These are phyloP conservation scores for Lacerta viridis DNA, from an alignment of 2,797 vertebrate genomes.

Conservation along the genomic window DNA sequence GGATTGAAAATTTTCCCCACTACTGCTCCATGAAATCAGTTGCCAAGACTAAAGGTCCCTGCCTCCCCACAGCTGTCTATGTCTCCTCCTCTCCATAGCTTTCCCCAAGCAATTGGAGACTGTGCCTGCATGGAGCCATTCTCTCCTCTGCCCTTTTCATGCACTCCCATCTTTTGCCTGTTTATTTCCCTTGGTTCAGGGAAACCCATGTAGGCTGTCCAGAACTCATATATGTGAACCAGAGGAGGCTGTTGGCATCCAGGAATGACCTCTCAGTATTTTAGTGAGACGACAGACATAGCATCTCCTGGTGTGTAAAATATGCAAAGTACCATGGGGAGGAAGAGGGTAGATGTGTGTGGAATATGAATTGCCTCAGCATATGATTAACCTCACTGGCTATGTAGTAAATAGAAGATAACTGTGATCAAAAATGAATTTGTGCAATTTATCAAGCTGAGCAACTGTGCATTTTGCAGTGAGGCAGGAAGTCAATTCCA, in stretches of 20 bases:
- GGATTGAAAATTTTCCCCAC: too few species aligned
- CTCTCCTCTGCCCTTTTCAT: too few species aligned
- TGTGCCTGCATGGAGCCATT: too few species aligned
- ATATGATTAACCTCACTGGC: slow-evolving; percentile 76
- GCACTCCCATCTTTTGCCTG: slow-evolving; percentile 30
- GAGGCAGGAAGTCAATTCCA: slow-evolving; percentile 81
- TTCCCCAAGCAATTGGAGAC: too few species aligned
- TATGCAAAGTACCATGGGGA: slow-evolving; percentile 73
- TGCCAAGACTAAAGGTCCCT: too few species aligned
- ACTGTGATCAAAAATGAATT: slow-evolving; percentile 80
- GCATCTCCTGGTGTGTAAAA: slow-evolving; percentile 62
- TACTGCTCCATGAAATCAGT: too few species aligned
- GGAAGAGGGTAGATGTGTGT: slow-evolving; percentile 67
- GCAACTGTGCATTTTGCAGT: slow-evolving; percentile 78
- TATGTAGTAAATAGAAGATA: slow-evolving; percentile 81
- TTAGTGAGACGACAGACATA: slow-evolving; percentile 36
- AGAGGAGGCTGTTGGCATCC: neutral
- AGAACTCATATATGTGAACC: slow-evolving; percentile 51
- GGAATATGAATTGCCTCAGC: slow-evolving; percentile 74
- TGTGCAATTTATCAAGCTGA: slow-evolving; percentile 82
- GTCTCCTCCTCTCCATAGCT: too few species aligned
- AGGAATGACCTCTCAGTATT: slow-evolving; percentile 41
- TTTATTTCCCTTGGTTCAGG: slow-evolving; percentile 38
- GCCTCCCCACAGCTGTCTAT: too few species aligned
- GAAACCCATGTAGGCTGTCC: slow-evolving; percentile 20